phyloP scores from a whole-genome alignment of 2,888 invertebrate species.

The Abrostola tripartita region DNA sequence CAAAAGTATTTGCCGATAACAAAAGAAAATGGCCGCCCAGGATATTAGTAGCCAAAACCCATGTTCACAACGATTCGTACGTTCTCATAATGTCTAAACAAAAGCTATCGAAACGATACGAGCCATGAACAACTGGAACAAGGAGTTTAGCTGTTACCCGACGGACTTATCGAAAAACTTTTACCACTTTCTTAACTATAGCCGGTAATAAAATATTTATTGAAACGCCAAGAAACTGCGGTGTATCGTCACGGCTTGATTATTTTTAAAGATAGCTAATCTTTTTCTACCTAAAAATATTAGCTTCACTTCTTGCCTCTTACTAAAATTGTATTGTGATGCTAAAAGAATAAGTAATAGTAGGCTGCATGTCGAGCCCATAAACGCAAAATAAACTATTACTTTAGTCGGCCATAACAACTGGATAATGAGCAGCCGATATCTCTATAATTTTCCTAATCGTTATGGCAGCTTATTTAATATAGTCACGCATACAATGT shows the following conservation, averaged over 20 bases:
- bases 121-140: conserved; percentile 65
- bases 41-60: conserved; percentile 69
- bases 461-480: conserved; percentile 29
- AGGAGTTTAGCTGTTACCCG: conserved; percentile 69
- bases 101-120: conserved; percentile 71
- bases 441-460: conserved; percentile 44
- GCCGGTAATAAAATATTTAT: conserved; percentile 52
- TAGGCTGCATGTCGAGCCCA: not conserved
- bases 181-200: conserved; percentile 52
- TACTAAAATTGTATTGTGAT: not conserved
- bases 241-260: conserved; percentile 34
- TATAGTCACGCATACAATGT: conserved; percentile 43
- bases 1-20: conserved; percentile 69
- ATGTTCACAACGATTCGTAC: conserved; percentile 75
- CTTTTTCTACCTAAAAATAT: not conserved
- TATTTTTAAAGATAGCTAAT: conserved; percentile 11
- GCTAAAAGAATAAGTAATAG: not conserved
- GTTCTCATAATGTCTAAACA: conserved; percentile 80
- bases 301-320: not conserved
- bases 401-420: conserved; percentile 22
- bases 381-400: conserved; percentile 19
- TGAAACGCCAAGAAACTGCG: conserved; percentile 39
- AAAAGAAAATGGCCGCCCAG: conserved; percentile 62
- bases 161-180: conserved; percentile 76
- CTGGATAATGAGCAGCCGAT: conserved; percentile 29